These are phyloP conservation scores for Dusona sp. DNA, from an alignment of 2,888 invertebrate genomes.

Conservation along the genomic window DNA sequence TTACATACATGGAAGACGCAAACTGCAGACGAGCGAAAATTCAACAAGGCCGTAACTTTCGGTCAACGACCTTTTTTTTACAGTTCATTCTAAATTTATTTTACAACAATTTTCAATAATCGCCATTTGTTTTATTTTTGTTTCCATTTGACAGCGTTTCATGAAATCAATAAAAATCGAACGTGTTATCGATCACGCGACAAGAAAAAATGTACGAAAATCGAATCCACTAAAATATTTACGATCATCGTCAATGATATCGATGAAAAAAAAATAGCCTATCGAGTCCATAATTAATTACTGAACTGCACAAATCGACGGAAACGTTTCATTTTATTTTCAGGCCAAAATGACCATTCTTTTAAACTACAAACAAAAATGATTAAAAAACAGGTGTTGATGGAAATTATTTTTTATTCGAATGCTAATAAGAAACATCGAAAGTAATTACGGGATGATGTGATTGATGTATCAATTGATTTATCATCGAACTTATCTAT, in stretches of 20 bases:
- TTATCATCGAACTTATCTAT: neutral
- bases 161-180: too few species aligned
- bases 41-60: neutral
- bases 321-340: neutral
- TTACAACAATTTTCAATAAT: too few species aligned
- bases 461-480: constrained; percentile 5
- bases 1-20: neutral
- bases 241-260: neutral
- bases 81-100: too few species aligned
- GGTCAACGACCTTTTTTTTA: neutral
- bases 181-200: too few species aligned
- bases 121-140: too few species aligned
- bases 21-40: neutral
- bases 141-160: too few species aligned
- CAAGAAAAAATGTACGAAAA: too few species aligned
- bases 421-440: neutral
- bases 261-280: neutral
- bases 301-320: neutral
- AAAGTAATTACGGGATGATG: neutral
- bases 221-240: neutral
- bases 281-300: too few species aligned
- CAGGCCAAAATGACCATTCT: neutral
- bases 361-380: too few species aligned
- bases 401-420: neutral
- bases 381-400: neutral